These are phyloP conservation scores for Epiperipatus broadwayi DNA, from an alignment of 2,888 invertebrate species.

Conservation along the genomic window DNA sequence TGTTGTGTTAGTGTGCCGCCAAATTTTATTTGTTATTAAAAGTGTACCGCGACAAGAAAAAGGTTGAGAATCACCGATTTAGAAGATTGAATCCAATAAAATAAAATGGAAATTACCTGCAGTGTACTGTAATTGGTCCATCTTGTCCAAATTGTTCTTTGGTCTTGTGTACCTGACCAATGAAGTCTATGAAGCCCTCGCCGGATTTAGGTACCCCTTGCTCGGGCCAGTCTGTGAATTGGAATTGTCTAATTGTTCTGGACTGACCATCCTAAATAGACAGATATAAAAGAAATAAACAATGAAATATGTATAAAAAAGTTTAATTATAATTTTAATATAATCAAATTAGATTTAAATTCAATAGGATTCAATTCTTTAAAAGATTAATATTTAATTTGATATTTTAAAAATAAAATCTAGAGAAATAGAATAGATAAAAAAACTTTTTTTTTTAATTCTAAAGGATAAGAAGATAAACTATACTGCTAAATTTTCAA, in stretches of 20 bases:
- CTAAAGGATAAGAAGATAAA: too few species aligned
- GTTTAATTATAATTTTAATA: slow-evolving; percentile 7
- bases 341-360: neutral
- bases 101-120: slow-evolving; percentile 41
- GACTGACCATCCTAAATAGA: slow-evolving; percentile 72
- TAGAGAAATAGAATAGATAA: too few species aligned
- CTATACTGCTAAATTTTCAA: too few species aligned
- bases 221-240: slow-evolving; percentile 37
- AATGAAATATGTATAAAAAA: too few species aligned
- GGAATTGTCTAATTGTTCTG: slow-evolving; percentile 44
- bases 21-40: too few species aligned
- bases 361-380: neutral
- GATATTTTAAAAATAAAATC: too few species aligned
- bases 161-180: slow-evolving; percentile 97
- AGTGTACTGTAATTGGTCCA: slow-evolving; percentile 95
- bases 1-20: too few species aligned
- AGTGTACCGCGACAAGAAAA: too few species aligned
- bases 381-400: too few species aligned
- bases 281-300: slow-evolving; percentile 11
- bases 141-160: slow-evolving; percentile 99
- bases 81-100: neutral
- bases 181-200: slow-evolving; percentile 97
- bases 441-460: too few species aligned
- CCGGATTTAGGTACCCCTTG: slow-evolving; percentile 82
- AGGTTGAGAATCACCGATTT: too few species aligned